Base-by-base conservation (phyloP, 2,797 vertebrate species). In the Lithobates pipiens region DNA sequence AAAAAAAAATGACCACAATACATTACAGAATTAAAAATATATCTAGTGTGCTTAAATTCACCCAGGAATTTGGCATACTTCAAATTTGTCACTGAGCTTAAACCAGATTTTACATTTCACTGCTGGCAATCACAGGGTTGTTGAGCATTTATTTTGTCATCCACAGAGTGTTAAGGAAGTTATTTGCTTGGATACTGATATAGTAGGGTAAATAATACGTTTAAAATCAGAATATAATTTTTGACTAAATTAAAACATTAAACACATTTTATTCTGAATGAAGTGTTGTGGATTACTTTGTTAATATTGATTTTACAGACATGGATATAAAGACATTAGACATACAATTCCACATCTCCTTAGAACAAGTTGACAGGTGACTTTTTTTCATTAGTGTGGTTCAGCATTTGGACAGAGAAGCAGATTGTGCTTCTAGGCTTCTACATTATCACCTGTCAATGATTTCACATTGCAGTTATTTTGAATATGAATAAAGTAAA, bases 361-460 rank as follows among this genome's bases (percentile, higher is more conserved):
- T 84, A 77, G 10, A 84, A 84, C 32, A 71, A 77, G 34, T 50
- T 84, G 82, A 77, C 82, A 77, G 77, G 76, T 84, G 63, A 84
- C 77, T 84, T 84, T 77, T 77, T 84, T 78, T 57, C 76, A 84
- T 84, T 78, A 78, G 50, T 42, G 34, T 84, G 76, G 75, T 61
- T 84, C 42, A 50, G 46, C 71, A 68, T 77, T 84, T 84, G 75
- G 75, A 84, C 76, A 78, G 68, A 77, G 82, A 63, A 13, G 32
- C 42, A 84, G 75, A 84, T 72, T 77, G 82, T 72, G 75, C 70
- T 84, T 57, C 69, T 57, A 42, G 44, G 82, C 63, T 84, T 77
- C 67, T 84, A 77, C 50, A 84, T 84, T 65, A 84, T 84, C 76
- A 77, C 82, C 75, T 84, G 82, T 84, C 82, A 84, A 77, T 84